Conservation (phyloP, 2,113 vertebrate genomes). For the Tychaedon coryphoeus region DNA sequence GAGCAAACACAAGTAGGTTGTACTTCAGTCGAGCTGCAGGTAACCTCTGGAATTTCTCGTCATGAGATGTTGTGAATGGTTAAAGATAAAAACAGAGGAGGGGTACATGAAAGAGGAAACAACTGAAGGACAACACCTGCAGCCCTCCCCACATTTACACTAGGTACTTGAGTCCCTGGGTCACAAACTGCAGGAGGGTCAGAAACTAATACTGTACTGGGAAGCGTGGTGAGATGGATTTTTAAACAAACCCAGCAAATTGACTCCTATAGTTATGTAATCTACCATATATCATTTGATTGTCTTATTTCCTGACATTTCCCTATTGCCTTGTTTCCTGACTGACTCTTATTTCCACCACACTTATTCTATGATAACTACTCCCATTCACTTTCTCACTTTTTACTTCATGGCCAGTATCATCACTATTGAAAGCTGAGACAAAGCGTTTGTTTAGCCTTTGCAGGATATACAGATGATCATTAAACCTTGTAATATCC, state of each 20-base stretch:
- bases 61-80: not conserved
- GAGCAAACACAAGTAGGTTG: not conserved
- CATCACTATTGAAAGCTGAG: not conserved
- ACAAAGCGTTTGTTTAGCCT: not conserved
- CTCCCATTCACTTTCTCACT: not conserved
- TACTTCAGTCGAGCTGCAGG: not conserved
- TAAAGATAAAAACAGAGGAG: not conserved
- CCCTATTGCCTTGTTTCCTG: not conserved
- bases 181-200: not conserved
- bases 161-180: fast-evolving
- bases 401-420: not conserved
- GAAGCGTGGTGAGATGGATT: not conserved
- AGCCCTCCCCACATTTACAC: fast-evolving
- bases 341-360: not conserved
- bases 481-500: not conserved
- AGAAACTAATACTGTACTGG: not conserved
- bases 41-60: not conserved
- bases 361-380: not conserved
- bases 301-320: not conserved
- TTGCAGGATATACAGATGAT: not conserved
- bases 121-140: not conserved
- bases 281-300: not conserved
- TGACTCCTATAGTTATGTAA: not conserved
- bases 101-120: not conserved
- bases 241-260: not conserved